phyloP scores from a whole-genome alignment of 1,140 invertebrate species.

The Pissodes strobi region DNA sequence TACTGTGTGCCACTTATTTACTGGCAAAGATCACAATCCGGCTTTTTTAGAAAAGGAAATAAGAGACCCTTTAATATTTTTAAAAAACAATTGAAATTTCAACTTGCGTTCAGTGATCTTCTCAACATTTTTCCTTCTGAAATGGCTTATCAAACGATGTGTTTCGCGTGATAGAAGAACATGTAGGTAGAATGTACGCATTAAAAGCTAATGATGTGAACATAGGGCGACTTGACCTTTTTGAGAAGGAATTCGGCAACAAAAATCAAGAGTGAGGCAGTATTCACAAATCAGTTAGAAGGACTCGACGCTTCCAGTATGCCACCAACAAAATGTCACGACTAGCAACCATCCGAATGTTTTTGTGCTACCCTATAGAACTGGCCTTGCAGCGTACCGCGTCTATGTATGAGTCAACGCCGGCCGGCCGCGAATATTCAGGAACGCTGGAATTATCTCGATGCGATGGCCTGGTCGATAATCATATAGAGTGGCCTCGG shows the following conservation, averaged over 20 bases:
- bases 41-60: conserved; percentile 2
- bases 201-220: conserved; percentile 40
- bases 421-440: too few relatives aligned
- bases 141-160: too few relatives aligned
- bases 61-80: conserved; percentile 8
- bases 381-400: too few relatives aligned
- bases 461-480: too few relatives aligned
- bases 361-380: too few relatives aligned
- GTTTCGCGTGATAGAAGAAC: conserved; percentile 6
- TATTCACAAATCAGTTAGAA: conserved; percentile 21
- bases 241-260: conserved; percentile 3
- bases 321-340: conserved; percentile 39
- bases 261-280: conserved; percentile 6
- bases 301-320: conserved; percentile 36
- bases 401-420: too few relatives aligned
- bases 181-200: conserved; percentile 32
- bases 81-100: background rate
- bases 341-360: too few relatives aligned
- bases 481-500: too few relatives aligned
- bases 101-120: background rate
- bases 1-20: too few relatives aligned
- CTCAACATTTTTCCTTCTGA: too few relatives aligned
- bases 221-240: conserved; percentile 31
- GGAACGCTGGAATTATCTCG: too few relatives aligned
- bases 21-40: too few relatives aligned